Evolutionary conservation across 2,113 vertebrate genomes (phyloP).

Genomic region (Crotalus horridus): DNA sequence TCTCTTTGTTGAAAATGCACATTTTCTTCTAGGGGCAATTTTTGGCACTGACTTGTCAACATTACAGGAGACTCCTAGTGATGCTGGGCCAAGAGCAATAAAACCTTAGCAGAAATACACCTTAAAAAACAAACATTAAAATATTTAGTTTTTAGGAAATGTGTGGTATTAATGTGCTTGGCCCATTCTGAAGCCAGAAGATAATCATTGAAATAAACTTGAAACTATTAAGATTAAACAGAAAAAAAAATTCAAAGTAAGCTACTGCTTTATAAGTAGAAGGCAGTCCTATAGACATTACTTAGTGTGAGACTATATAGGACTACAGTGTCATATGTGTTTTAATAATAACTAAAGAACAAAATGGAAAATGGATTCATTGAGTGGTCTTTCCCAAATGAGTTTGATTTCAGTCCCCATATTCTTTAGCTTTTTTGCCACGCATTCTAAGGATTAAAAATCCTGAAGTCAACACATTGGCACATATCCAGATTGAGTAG

Average conservation of each 20-base stretch:
- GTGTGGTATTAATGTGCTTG: not conserved
- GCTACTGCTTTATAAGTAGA: not conserved
- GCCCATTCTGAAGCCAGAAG: constrained; percentile 15
- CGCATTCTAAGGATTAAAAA: too few relatives aligned
- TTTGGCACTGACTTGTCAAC: constrained; percentile 6
- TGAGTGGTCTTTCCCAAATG: not conserved
- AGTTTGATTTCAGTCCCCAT: not conserved
- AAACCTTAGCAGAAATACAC: constrained; percentile 19
- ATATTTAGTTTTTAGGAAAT: constrained; percentile 31
- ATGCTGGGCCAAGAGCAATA: not conserved
- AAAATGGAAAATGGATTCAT: not conserved
- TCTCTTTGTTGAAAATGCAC: constrained; percentile 2
- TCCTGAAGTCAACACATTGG: not conserved
- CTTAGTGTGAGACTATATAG: not conserved
- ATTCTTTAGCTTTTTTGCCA: not conserved
- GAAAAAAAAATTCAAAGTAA: not conserved
- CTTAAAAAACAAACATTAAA: not conserved
- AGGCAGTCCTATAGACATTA: not conserved
- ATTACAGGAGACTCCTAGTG: constrained; percentile 9
- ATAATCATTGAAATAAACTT: not conserved
- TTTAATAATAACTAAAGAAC: not conserved
- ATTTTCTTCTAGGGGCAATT: constrained; percentile 9
- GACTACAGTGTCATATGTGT: not conserved
- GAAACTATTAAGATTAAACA: not conserved
- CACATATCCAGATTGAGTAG: not conserved